Percentiles rank a stretch among this genome's conserved stretches.
phyloP scores from a whole-genome alignment of 2,113 vertebrate genomes.

The Labrus mixtus region DNA sequence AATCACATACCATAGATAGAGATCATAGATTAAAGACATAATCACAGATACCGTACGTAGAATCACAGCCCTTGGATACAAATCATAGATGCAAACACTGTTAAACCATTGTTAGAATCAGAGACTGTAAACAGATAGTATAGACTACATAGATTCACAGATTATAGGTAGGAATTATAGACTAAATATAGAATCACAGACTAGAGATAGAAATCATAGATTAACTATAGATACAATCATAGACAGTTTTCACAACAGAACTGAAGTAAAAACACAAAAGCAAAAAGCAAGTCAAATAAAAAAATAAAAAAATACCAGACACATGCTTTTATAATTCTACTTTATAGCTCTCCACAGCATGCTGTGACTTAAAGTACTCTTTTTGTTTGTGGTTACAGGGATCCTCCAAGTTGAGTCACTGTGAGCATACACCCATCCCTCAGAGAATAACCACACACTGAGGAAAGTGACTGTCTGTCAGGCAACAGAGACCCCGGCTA shows the following conservation, averaged over 20 bases:
- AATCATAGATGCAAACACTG: no score
- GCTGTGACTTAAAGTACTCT: constrained; percentile 32
- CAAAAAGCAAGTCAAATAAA: not conserved
- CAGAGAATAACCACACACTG: constrained; percentile 40
- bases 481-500: constrained; percentile 40
- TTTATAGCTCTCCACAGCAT: not conserved
- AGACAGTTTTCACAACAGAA: not conserved
- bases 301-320: not conserved
- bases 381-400: constrained; percentile 14
- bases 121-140: no score
- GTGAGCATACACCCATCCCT: constrained; percentile 48
- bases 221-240: not conserved
- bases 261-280: not conserved
- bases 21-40: not conserved
- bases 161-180: no score
- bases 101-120: no score
- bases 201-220: no score
- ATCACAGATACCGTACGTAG: not conserved
- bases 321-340: constrained; percentile 17
- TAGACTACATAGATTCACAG: no score
- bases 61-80: no score
- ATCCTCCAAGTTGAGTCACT: constrained; percentile 61
- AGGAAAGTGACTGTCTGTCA: constrained; percentile 41
- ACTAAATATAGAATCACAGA: no score
- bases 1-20: no score